Conservation (phyloP, 2,113 vertebrate species). For the Tragelaphus imberbis region DNA sequence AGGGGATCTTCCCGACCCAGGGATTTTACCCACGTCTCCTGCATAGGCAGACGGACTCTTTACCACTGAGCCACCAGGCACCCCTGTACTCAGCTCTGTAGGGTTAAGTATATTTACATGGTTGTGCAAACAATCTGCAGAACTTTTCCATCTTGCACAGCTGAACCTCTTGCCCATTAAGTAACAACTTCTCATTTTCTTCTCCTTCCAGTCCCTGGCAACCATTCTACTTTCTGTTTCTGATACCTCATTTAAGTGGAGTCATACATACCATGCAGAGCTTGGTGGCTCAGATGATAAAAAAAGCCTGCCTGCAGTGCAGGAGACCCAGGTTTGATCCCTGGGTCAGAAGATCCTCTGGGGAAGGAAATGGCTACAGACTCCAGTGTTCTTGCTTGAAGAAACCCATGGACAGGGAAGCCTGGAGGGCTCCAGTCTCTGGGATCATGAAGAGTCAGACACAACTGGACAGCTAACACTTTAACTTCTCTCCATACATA, state of each 20-base stretch:
- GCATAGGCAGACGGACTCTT: not conserved
- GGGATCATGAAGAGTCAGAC: not conserved
- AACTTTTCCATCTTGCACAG: not conserved
- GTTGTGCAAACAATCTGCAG: not conserved
- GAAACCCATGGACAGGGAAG: not conserved
- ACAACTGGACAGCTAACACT: not conserved
- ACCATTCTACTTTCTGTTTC: not conserved
- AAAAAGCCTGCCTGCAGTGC: not conserved
- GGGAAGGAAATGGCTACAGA: not conserved
- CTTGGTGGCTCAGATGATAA: not conserved
- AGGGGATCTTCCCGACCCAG: not conserved
- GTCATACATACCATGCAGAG: not conserved
- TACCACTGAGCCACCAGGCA: not conserved
- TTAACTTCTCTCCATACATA: not conserved
- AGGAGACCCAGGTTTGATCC: not conserved
- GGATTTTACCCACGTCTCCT: not conserved
- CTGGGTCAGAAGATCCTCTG: not conserved
- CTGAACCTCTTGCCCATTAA: not conserved
- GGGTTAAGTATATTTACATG: accelerated
- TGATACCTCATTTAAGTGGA: not conserved
- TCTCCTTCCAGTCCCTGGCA: not conserved
- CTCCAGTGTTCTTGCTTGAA: not conserved
- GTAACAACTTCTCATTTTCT: not conserved
- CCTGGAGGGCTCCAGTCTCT: not conserved
- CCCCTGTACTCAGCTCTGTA: not conserved